Percentiles rank a stretch among this genome's conserved stretches.
phyloP scores from a whole-genome alignment of 2,113 vertebrate species.

The Sturnus vulgaris region DNA sequence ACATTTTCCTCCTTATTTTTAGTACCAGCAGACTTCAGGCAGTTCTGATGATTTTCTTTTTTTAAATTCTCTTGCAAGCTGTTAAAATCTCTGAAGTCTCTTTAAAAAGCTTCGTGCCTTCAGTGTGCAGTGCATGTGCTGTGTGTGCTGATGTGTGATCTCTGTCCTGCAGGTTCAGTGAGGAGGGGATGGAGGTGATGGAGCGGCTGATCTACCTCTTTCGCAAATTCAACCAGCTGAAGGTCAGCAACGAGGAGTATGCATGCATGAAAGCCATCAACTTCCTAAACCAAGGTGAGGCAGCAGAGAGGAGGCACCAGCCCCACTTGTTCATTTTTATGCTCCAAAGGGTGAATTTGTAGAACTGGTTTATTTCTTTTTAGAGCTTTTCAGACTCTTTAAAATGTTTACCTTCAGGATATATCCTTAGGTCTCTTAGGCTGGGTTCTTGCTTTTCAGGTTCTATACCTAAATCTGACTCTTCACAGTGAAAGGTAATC shows the following conservation, averaged over 20 bases:
- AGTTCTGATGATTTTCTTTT: background rate
- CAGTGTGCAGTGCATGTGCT: rapidly evolving
- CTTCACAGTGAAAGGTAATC: background rate
- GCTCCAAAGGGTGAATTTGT: background rate
- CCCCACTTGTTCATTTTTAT: background rate
- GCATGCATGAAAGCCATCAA: conserved; percentile 99
- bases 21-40: background rate
- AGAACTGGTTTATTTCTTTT: background rate
- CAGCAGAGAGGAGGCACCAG: rapidly evolving
- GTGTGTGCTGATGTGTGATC: background rate
- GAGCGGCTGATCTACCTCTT: conserved; percentile 97
- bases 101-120: background rate
- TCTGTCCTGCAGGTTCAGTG: conserved; percentile 80
- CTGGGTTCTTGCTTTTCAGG: background rate
- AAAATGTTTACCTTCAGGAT: background rate
- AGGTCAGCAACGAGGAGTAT: conserved; percentile 97
- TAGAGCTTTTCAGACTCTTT: background rate
- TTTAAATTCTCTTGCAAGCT: background rate
- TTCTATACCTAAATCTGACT: background rate
- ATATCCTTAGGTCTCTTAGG: background rate
- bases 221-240: conserved; percentile 93
- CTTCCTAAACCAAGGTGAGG: conserved; percentile 97
- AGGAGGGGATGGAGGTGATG: conserved; percentile 98
- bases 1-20: background rate
- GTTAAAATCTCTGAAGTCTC: background rate